phyloP scores from a whole-genome alignment of 2,797 vertebrate genomes.

The Pachyuromys duprasi region DNA sequence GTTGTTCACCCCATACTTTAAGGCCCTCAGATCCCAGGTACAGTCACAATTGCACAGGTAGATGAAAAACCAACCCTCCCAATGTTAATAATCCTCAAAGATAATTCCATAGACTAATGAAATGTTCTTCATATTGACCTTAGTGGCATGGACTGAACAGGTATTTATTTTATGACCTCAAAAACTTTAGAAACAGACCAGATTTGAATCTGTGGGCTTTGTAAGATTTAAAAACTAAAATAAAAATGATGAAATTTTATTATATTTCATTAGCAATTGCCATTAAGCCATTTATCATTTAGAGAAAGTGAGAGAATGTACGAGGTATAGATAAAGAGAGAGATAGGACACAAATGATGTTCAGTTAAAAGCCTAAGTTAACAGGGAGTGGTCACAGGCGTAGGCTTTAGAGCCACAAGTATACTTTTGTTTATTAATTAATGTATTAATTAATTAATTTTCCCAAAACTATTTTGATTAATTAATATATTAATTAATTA shows the following conservation, averaged over 20 bases:
- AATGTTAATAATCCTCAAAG: not conserved
- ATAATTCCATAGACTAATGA: not conserved
- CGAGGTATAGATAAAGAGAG: not conserved
- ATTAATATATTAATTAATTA: too few relatives aligned
- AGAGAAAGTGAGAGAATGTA: not conserved
- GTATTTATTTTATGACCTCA: not conserved
- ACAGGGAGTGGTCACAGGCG: not conserved
- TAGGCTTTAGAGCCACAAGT: not conserved
- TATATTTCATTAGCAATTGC: not conserved
- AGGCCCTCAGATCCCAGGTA: not conserved
- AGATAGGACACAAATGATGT: not conserved
- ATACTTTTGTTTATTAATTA: conserved; percentile 6
- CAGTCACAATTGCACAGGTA: not conserved
- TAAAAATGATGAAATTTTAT: not conserved
- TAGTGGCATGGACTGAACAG: not conserved
- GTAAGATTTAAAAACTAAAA: not conserved
- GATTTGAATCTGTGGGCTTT: not conserved
- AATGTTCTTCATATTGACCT: not conserved
- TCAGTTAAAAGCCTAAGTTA: not conserved
- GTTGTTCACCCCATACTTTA: not conserved
- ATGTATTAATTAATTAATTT: too few relatives aligned
- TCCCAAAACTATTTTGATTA: too few relatives aligned
- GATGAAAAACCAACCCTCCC: not conserved
- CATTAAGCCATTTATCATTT: not conserved
- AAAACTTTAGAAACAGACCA: not conserved